Conservation (phyloP, 1,140 invertebrate genomes). For the Apis dorsata region DNA sequence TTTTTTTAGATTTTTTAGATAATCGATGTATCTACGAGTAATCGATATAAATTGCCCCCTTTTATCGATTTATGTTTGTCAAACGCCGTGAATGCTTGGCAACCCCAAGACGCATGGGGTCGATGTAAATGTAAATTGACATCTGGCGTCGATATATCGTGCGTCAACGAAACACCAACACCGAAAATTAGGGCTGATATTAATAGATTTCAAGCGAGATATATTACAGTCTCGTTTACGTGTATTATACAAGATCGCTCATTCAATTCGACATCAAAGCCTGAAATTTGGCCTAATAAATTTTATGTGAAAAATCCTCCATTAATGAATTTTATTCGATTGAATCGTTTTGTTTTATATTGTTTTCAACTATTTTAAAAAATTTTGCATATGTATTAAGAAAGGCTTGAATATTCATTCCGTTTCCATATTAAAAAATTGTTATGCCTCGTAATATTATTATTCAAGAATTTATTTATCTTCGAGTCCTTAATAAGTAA, state of each 20-base stretch:
- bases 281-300: neutral
- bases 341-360: neutral
- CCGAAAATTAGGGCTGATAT: constrained; percentile 32
- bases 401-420: neutral
- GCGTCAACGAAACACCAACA: constrained; percentile 27
- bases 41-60: neutral
- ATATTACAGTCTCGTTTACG: constrained; percentile 11
- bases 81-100: neutral
- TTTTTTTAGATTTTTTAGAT: too few relatives aligned
- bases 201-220: constrained; percentile 21
- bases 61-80: neutral
- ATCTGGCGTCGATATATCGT: constrained; percentile 26
- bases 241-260: neutral
- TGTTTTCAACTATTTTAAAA: neutral
- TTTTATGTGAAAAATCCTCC: neutral
- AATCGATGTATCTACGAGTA: neutral
- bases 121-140: constrained; percentile 42
- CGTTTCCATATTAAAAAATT: neutral
- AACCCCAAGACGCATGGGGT: neutral
- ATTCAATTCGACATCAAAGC: neutral
- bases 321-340: neutral
- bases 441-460: neutral
- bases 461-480: neutral
- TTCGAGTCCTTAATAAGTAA: neutral
- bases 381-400: too few relatives aligned